Evolutionary conservation across 2,113 vertebrate species (phyloP).

Genomic region (Nothobranchius furzeri): DNA sequence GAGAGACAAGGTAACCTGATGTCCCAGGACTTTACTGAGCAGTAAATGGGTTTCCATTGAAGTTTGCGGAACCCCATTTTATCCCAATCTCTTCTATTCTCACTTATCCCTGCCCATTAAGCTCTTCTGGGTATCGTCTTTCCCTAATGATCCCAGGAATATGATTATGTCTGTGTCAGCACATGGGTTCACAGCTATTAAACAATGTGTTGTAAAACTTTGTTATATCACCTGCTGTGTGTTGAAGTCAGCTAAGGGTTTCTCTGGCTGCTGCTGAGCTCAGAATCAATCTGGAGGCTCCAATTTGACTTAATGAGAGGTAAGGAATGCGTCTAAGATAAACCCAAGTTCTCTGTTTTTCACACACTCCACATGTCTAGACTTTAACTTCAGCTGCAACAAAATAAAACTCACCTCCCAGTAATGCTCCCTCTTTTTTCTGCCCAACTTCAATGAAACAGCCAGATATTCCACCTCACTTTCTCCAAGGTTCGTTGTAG

Average conservation of each 20-base stretch:
- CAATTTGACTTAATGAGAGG: slow-evolving; percentile 67
- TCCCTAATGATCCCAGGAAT: slow-evolving; percentile 20
- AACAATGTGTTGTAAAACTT: slow-evolving; percentile 13
- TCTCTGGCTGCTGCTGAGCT: slow-evolving; percentile 32
- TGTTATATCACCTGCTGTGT: slow-evolving; percentile 2
- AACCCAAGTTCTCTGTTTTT: background rate
- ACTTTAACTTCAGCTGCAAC: slow-evolving; percentile 10
- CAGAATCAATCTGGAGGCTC: slow-evolving; percentile 46
- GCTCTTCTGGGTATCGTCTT: slow-evolving; percentile 19
- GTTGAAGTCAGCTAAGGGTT: slow-evolving; percentile 35
- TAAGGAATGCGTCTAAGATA: slow-evolving; percentile 20
- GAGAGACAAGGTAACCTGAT: slow-evolving; percentile 73
- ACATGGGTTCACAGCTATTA: slow-evolving; percentile 15
- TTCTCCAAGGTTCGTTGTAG: slow-evolving; percentile 28
- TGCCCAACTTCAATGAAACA: slow-evolving; percentile 37
- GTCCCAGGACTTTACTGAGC: slow-evolving; percentile 64
- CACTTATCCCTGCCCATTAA: slow-evolving; percentile 20
- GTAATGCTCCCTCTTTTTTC: slow-evolving; percentile 49
- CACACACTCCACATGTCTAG: slow-evolving; percentile 6
- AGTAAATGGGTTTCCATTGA: slow-evolving; percentile 66
- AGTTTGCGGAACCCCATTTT: slow-evolving; percentile 54
- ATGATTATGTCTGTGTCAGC: background rate
- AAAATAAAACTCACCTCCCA: slow-evolving; percentile 61
- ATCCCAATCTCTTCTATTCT: slow-evolving; percentile 19
- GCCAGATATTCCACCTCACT: slow-evolving; percentile 69